Percentiles rank a stretch among this genome's conserved stretches.
Conservation (phyloP, 2,113 vertebrate species). For the Salvelinus sp. region DNA sequence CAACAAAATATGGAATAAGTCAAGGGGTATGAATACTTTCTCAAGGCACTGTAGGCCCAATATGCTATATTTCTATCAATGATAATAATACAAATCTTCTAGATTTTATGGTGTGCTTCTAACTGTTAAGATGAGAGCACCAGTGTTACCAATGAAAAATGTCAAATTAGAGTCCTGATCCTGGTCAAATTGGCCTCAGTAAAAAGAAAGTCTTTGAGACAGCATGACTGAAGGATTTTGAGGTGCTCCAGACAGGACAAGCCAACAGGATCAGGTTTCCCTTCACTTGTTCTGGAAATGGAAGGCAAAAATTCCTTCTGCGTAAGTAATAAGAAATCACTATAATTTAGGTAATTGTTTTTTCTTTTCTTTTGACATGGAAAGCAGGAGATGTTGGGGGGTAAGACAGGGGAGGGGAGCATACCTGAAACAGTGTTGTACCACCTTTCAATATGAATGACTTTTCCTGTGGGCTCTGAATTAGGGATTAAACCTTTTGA, state of each 20-base stretch:
- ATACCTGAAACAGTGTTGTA: conserved; percentile 70
- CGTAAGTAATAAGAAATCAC: conserved; percentile 23
- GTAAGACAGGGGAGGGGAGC: conserved; percentile 8
- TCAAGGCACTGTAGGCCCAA: too few relatives aligned
- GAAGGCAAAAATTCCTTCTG: conserved; percentile 38
- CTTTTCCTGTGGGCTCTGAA: conserved; percentile 69
- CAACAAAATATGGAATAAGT: too few relatives aligned
- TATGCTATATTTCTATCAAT: too few relatives aligned
- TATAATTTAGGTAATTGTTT: conserved; percentile 55
- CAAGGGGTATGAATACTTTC: too few relatives aligned
- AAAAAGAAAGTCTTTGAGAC: conserved; percentile 32
- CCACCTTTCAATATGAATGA: conserved; percentile 72
- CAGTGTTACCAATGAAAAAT: too few relatives aligned
- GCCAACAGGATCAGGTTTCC: conserved; percentile 55
- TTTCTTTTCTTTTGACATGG: conserved; percentile 31
- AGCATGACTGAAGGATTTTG: conserved; percentile 21
- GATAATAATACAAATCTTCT: too few relatives aligned
- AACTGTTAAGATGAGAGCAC: too few relatives aligned
- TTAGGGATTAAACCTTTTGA: conserved; percentile 73
- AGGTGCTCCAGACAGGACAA: conserved; percentile 40
- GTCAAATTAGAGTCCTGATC: too few relatives aligned
- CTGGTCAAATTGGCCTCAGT: conserved; percentile 29
- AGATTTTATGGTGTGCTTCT: too few relatives aligned
- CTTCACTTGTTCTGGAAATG: conserved; percentile 22
- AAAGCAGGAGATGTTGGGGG: conserved; percentile 25